phyloP scores from a whole-genome alignment of 2,113 vertebrate species.

The Neodontobutis hainanensis region DNA sequence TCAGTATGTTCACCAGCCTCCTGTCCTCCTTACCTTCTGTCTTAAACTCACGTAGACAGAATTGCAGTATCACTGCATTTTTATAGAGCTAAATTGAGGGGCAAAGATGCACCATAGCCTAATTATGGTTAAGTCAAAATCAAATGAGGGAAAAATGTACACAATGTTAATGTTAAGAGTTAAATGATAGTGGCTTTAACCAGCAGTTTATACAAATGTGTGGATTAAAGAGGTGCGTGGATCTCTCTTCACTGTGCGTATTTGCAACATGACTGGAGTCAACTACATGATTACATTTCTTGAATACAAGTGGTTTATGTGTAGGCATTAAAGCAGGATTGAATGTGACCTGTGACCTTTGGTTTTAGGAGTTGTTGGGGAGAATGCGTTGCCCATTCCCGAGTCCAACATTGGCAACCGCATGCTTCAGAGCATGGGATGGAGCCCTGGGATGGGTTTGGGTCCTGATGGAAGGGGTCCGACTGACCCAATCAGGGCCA shows the following conservation, averaged over 20 bases:
- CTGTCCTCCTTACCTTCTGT: conserved; percentile 61
- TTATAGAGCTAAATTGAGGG: conserved; percentile 21
- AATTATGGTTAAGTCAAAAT: conserved; percentile 1
- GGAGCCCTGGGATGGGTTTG: conserved; percentile 91
- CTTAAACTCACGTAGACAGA: conserved; percentile 59
- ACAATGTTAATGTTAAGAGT: no score
- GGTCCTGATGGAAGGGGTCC: conserved; percentile 93
- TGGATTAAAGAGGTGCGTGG: background rate
- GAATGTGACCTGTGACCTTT: conserved; percentile 29
- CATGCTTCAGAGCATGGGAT: conserved; percentile 97
- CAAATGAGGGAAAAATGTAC: background rate
- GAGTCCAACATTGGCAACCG: conserved; percentile 92
- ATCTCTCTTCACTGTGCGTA: conserved; percentile 1
- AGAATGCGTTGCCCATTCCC: conserved; percentile 87
- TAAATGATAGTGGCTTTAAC: background rate
- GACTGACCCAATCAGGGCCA: conserved; percentile 88
- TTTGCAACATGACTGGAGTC: conserved; percentile 12
- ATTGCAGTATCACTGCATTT: conserved; percentile 11
- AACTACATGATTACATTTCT: no score
- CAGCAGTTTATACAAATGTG: background rate
- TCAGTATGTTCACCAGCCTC: conserved; percentile 70
- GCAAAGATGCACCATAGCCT: background rate
- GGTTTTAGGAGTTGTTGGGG: conserved; percentile 86
- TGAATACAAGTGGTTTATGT: no score
- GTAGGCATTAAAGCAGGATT: background rate